Percentiles rank a stretch among this genome's conserved stretches.
These are phyloP conservation scores for Drosophila bifasciata DNA, from an alignment of 1,140 invertebrate species.

Conservation along the genomic window DNA sequence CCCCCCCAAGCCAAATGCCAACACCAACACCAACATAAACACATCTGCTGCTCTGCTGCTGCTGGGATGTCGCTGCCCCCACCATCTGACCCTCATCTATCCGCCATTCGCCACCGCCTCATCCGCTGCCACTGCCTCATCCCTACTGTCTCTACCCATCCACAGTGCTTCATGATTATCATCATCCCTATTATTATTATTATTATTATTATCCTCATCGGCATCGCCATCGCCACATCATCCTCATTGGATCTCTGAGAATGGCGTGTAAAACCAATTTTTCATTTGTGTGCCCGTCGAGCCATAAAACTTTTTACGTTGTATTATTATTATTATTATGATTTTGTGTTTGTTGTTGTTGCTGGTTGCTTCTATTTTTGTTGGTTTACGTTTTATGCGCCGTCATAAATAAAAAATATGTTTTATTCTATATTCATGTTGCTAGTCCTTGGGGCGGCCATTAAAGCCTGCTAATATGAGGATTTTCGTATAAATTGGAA, in stretches of 20 bases:
- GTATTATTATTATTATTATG: conserved; percentile 57
- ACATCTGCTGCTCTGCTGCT: background rate
- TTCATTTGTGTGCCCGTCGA: conserved; percentile 70
- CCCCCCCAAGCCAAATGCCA: conserved; percentile 16
- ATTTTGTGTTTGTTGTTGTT: conserved; percentile 5
- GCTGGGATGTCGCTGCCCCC: background rate
- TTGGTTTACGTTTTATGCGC: conserved; percentile 49
- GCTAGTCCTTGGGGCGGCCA: conserved; percentile 23
- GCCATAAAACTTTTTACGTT: conserved; percentile 75
- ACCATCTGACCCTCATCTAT: conserved; percentile 6
- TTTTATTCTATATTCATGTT: conserved; percentile 63
- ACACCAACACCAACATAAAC: background rate
- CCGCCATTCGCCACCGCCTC: background rate
- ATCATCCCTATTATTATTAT: conserved; percentile 42
- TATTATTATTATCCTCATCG: conserved; percentile 22
- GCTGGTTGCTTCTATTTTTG: background rate
- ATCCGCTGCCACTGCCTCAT: background rate
- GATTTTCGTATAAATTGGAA: background rate
- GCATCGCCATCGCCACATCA: conserved; percentile 9
- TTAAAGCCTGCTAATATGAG: conserved; percentile 32
- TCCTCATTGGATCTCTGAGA: conserved; percentile 19
- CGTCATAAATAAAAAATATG: conserved; percentile 75
- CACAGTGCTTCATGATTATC: conserved; percentile 12
- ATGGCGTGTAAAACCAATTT: conserved; percentile 78
- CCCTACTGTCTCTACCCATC: conserved; percentile 1